Evolutionary conservation across 2,113 vertebrate genomes (phyloP), one percentile per base, ranked within the genome.

Genomic region (Oplegnathus fasciatus): DNA sequence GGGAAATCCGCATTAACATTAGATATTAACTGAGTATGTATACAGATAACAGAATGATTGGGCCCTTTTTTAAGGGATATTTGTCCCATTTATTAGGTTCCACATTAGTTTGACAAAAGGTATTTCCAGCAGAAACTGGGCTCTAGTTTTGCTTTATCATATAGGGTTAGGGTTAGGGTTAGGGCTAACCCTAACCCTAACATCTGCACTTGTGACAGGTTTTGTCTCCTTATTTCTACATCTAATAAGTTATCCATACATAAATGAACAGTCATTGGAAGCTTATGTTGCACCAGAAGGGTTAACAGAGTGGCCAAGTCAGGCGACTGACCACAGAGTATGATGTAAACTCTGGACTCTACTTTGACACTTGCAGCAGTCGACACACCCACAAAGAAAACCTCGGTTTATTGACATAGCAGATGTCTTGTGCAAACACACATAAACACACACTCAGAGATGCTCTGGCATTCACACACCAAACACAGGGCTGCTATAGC

Each of bases 401-500:
- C 73, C 13, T 62, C 3, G 9, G 62, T 75, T 89, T 89, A 92
- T 89, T 91, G 83, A 92, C 88, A 83, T 65, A 90, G 80, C 91
- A 92, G 87, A 93, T 91, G 93, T 92, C 84, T 80, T 75, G 73
- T 83, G 85, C 86, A 93, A 87, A 94, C 69, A 90, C 91, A 91
- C 80, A 83, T n/a, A 76, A 68, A 89, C 76, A 77, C 22, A 9
- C 75, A 58, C 68, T 69, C 73, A 73, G n/a, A 57, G 40, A 80
- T 70, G 61, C 58, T 42, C 46, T 22, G 69, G 40, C 72, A 60
- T 73, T 72, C 82, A 54, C 85, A 81, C 48, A 75, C 67, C 30
- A 81, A 46, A 82, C 86, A 57, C 69, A 62, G 52, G 14, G 32
- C 61, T 46, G 37, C 77, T n/a, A 32, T 9, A 57, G 9, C 52